These are phyloP conservation scores for Folsomia candida DNA, from an alignment of 2,888 invertebrate genomes.

Conservation along the genomic window DNA sequence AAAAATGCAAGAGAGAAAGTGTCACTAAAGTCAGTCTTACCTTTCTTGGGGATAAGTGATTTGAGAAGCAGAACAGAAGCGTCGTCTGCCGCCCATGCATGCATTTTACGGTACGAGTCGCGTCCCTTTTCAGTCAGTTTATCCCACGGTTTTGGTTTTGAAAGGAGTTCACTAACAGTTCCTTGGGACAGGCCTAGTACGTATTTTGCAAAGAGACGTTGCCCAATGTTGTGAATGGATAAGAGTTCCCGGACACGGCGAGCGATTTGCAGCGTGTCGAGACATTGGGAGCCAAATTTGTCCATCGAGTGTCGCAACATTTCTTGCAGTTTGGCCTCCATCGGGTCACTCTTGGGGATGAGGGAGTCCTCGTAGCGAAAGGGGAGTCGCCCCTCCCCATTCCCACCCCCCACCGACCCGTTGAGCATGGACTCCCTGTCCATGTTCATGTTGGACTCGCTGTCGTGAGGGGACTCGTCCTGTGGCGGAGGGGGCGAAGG, in stretches of 20 bases:
- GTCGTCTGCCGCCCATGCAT: constrained; percentile 93
- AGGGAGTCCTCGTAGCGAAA: constrained; percentile 84
- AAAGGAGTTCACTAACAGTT: constrained; percentile 94
- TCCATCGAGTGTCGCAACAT: constrained; percentile 94
- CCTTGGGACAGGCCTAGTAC: constrained; percentile 95
- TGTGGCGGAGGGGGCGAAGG: constrained; percentile 47
- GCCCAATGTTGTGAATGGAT: constrained; percentile 97
- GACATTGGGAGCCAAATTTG: constrained; percentile 86
- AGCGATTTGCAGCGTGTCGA: constrained; percentile 93
- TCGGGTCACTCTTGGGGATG: constrained; percentile 88
- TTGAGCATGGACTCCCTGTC: constrained; percentile 42
- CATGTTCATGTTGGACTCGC: constrained; percentile 34
- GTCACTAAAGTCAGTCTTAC: constrained; percentile 61
- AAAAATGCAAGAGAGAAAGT: neutral
- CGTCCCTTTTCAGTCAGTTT: constrained; percentile 98
- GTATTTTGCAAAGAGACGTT: constrained; percentile 96
- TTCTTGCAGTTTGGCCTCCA: constrained; percentile 89
- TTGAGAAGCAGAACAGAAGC: constrained; percentile 95
- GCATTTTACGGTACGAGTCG: constrained; percentile 99
- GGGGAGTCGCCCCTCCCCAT: constrained; percentile 59
- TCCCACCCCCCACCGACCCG: constrained; percentile 42
- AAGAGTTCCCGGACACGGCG: constrained; percentile 87
- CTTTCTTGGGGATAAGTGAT: constrained; percentile 96
- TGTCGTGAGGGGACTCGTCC: constrained; percentile 45
- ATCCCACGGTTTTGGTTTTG: constrained; percentile 99